These are phyloP conservation scores for Hemicordylus capensis DNA, from an alignment of 2,113 vertebrate genomes.

Conservation along the genomic window DNA sequence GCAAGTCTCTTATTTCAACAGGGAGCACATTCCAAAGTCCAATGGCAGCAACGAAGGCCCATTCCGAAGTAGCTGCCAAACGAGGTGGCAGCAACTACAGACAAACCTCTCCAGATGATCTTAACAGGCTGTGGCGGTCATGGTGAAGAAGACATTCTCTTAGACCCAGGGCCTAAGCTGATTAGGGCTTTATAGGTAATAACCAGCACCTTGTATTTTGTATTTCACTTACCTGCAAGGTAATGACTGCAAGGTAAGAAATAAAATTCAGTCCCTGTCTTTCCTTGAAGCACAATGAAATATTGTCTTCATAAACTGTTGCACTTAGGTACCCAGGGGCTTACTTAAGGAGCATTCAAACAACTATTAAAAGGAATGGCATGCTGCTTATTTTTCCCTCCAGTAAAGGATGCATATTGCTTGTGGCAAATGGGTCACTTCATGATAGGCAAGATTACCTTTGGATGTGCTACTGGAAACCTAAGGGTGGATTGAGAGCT, in stretches of 20 bases:
- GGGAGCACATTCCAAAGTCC: no score
- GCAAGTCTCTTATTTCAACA: no score
- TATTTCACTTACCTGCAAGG: background rate
- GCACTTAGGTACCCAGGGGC: background rate
- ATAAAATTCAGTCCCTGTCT: background rate
- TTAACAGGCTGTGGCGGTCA: no score
- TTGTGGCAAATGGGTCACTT: no score
- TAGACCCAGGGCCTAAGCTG: no score
- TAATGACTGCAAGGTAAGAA: background rate
- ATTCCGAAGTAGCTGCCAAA: no score
- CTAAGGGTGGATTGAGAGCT: background rate
- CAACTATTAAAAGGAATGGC: background rate
- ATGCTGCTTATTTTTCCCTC: background rate
- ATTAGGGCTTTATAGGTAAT: no score
- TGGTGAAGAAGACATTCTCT: no score
- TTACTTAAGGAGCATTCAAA: background rate
- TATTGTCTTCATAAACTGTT: background rate
- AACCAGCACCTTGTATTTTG: no score
- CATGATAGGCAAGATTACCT: background rate
- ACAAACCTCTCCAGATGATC: no score
- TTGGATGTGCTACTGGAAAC: background rate
- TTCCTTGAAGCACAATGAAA: background rate
- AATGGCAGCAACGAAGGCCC: no score
- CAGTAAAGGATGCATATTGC: background rate
- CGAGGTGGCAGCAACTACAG: no score